Percentiles rank a stretch among this genome's conserved stretches.
Evolutionary conservation across 2,888 invertebrate species (phyloP).

Genomic region (Drosophila macrospina): DNA sequence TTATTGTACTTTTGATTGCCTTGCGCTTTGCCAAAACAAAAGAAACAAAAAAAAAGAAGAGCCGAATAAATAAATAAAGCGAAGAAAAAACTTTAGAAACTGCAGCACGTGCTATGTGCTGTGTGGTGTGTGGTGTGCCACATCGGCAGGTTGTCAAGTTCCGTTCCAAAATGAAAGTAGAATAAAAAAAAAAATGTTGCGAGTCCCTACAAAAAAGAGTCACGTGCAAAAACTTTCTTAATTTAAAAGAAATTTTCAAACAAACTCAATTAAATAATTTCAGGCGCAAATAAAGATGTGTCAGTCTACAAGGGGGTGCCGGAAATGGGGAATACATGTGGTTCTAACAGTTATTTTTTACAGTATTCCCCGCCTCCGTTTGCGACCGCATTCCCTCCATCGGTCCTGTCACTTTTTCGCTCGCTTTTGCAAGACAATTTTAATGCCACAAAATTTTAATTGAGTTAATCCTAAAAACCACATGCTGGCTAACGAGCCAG

Average conservation of each 20-base stretch:
- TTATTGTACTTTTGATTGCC: conserved; percentile 58
- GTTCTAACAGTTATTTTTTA: conserved; percentile 43
- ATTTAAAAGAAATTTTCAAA: conserved; percentile 80
- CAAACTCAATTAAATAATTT: conserved; percentile 81
- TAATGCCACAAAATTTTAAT: conserved; percentile 77
- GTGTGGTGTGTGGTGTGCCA: conserved; percentile 15
- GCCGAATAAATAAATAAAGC: conserved; percentile 18
- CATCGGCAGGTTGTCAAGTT: conserved; percentile 11
- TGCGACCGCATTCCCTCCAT: background rate
- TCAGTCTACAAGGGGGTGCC: conserved; percentile 9
- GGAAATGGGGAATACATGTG: conserved; percentile 37
- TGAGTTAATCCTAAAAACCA: conserved; percentile 77
- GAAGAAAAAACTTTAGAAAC: conserved; percentile 43
- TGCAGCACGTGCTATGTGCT: conserved; percentile 63
- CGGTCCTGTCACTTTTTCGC: conserved; percentile 31
- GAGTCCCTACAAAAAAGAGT: conserved; percentile 58
- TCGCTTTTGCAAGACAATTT: conserved; percentile 63
- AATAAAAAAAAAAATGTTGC: conserved; percentile 41
- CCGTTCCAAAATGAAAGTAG: background rate
- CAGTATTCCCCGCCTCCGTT: background rate
- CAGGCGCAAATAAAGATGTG: conserved; percentile 75
- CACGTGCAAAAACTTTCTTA: conserved; percentile 78
- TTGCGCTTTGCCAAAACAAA: conserved; percentile 10
- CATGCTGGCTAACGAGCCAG: conserved; percentile 77
- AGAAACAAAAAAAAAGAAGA: background rate